A percentile compares a stretch with the other conserved stretches of the same genome.
Conservation (phyloP, 2,888 invertebrate species). For the Cataglyphis livida region DNA sequence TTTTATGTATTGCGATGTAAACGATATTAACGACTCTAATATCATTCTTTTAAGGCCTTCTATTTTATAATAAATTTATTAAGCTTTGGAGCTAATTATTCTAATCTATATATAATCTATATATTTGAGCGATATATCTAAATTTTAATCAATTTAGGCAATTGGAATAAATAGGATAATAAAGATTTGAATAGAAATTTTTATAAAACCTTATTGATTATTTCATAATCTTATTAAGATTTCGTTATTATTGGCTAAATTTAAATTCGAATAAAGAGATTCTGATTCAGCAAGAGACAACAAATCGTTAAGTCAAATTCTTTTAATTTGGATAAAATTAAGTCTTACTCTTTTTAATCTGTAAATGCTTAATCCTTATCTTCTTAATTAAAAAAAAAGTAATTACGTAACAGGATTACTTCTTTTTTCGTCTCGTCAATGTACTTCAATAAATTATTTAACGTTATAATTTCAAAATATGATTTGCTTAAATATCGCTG, state of each 20-base stretch:
- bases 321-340: background rate
- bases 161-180: background rate
- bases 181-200: background rate
- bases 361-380: background rate
- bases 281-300: background rate
- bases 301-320: background rate
- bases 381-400: background rate
- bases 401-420: background rate
- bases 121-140: background rate
- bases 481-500: background rate
- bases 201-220: background rate
- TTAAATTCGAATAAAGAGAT: background rate
- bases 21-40: background rate
- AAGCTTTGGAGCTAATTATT: background rate
- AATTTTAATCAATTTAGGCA: background rate
- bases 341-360: background rate
- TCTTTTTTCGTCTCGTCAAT: background rate
- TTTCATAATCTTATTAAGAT: conserved; percentile 2
- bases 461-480: background rate
- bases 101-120: background rate
- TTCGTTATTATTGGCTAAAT: background rate
- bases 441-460: background rate
- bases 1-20: background rate
- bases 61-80: background rate
- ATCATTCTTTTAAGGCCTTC: background rate